phyloP scores from a whole-genome alignment of 2,888 invertebrate genomes.

The Cryptocephalus moraei region DNA sequence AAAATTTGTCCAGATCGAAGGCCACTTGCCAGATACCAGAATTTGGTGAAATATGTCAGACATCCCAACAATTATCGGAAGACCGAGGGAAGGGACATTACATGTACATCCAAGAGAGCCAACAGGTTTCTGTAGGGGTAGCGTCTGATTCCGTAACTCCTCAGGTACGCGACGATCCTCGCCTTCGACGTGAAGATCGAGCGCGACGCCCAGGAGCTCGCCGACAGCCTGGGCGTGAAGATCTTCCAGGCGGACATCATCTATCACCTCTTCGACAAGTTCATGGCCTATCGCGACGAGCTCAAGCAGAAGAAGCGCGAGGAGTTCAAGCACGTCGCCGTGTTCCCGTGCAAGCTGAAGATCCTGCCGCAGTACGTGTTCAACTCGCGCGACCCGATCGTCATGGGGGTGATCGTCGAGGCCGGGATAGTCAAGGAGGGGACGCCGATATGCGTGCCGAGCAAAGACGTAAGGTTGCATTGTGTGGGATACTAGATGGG shows the following conservation, averaged over 20 bases:
- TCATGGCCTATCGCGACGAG: constrained; percentile 86
- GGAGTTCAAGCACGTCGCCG: constrained; percentile 92
- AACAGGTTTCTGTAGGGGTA: too few species aligned
- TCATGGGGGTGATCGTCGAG: constrained; percentile 91
- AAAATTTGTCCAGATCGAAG: too few species aligned
- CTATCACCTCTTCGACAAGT: constrained; percentile 98
- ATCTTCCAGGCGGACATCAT: constrained; percentile 99
- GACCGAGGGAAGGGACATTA: too few species aligned
- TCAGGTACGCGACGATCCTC: constrained; percentile 87
- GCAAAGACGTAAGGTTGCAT: constrained; percentile 64
- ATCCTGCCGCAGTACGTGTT: constrained; percentile 84
- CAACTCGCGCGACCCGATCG: constrained; percentile 97
- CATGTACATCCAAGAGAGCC: too few species aligned
- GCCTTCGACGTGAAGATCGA: constrained; percentile 99
- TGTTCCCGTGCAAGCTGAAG: constrained; percentile 94
- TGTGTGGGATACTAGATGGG: not conserved
- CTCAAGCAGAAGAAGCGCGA: constrained; percentile 83
- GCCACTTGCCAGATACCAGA: too few species aligned
- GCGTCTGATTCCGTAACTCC: too few species aligned
- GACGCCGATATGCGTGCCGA: constrained; percentile 95
- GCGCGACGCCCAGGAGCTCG: constrained; percentile 94
- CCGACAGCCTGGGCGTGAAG: constrained; percentile 85
- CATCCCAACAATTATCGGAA: too few species aligned
- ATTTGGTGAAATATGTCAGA: too few species aligned
- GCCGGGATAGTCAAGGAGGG: constrained; percentile 93